phyloP scores from a whole-genome alignment of 2,888 invertebrate genomes.

The Alentia gelatinosa region DNA sequence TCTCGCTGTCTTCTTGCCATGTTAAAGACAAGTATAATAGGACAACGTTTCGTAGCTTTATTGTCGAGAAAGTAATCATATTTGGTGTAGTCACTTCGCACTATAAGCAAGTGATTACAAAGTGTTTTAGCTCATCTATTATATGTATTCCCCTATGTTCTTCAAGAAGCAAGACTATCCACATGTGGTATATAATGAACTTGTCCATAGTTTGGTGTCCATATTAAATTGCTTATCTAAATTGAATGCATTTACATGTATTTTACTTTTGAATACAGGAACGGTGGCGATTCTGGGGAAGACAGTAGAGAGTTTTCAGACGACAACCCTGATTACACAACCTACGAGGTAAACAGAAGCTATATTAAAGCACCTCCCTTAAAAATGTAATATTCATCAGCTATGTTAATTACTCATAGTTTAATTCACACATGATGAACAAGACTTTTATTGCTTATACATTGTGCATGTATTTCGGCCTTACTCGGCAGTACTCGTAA shows the following conservation, averaged over 20 bases:
- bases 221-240: not conserved
- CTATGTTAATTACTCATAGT: too few species aligned
- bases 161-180: too few species aligned
- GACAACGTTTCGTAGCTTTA: too few species aligned
- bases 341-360: constrained; percentile 7
- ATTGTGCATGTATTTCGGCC: too few species aligned
- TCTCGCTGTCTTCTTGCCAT: not conserved
- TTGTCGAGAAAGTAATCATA: too few species aligned
- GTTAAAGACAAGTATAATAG: not conserved
- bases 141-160: not conserved
- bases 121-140: not conserved
- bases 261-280: not conserved
- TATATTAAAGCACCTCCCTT: too few species aligned
- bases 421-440: too few species aligned
- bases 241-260: too few species aligned
- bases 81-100: too few species aligned
- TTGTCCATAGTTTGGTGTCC: not conserved
- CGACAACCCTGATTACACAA: constrained; percentile 43
- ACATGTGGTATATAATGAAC: not conserved
- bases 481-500: too few species aligned
- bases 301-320: constrained; percentile 31
- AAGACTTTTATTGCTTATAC: too few species aligned
- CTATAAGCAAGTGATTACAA: not conserved
- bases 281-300: not conserved
- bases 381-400: too few species aligned